Base-by-base conservation (phyloP, 2,888 invertebrate species). In the Drosophila fungiperda region DNA sequence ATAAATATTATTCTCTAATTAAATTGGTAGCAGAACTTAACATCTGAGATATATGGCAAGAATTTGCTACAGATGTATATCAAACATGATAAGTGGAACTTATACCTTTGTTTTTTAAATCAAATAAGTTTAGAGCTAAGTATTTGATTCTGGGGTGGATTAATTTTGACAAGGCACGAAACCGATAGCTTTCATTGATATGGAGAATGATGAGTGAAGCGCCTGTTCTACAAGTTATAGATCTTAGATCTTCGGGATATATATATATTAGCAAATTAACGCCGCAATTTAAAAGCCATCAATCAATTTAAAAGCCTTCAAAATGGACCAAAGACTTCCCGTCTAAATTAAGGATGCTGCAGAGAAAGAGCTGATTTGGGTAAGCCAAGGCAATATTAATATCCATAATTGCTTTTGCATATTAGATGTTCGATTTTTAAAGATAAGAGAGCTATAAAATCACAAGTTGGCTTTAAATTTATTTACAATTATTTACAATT, bases 301-400 rank as follows among this genome's bases (percentile, higher is more conserved):
- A 12, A 29, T 23, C 3, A 23, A 23, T 23, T 23, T 23, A 23
- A 23, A 23, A 23, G 23, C 23, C 23, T 23, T 23, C 23, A 23
- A 23, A 29, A 3, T 23, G 0, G 97, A 97, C 87, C 96, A 96
- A 38, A 97, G 97, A 0, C 92, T 93, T 63, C 94, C 96, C 0
- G 96, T 96, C 0, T 93, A 94, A 80, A 92, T 97, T 7, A 69
- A 92, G n/a, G 93, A 94, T 17, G 95, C 95, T 9, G 94, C 95
- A 12, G 76, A 85, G 1, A 77, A 80, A 23, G 92, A 93, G 90
- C 94, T 96, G 53, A 93, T 98, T 93, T 98, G 98, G 98, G 86
- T 85, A 50, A 33, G 82, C 12, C 0, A 17, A 33, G 12, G 11
- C 1, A 11, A n/a, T 38, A 26, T 26, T 26, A 7, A 38, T 17